Percentiles rank a stretch among this genome's conserved stretches.
Conservation (phyloP, 2,888 invertebrate genomes). For the Torymus tubicola region DNA sequence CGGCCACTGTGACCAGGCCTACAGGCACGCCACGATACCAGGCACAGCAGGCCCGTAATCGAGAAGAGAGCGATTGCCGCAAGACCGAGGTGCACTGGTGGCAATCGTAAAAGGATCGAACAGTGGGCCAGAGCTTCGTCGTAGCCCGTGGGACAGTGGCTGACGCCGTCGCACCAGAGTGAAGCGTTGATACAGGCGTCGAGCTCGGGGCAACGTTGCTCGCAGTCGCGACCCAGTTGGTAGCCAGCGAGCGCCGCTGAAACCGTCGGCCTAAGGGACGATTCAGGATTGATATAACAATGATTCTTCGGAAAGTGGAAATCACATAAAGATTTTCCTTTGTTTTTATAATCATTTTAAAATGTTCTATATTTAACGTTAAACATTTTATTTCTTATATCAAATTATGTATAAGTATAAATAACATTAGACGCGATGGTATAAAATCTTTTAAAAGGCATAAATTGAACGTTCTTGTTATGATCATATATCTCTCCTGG, state of each 20-base stretch:
- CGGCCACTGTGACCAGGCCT: conserved; percentile 84
- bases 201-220: conserved; percentile 75
- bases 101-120: conserved; percentile 86
- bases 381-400: too few species aligned
- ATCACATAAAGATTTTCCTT: too few species aligned
- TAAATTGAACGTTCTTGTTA: too few species aligned
- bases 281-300: too few species aligned
- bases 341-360: too few species aligned
- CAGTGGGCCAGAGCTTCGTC: conserved; percentile 89
- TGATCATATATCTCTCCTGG: too few species aligned
- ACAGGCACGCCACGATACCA: conserved; percentile 76
- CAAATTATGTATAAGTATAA: too few species aligned
- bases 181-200: conserved; percentile 75
- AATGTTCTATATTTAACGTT: too few species aligned
- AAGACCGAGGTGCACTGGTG: conserved; percentile 83
- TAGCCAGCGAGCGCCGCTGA: conserved; percentile 77
- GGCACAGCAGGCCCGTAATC: conserved; percentile 68
- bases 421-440: too few species aligned
- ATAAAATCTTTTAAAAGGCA: too few species aligned
- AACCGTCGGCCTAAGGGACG: conserved; percentile 65
- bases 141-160: conserved; percentile 78
- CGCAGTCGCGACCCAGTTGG: conserved; percentile 82
- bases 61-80: conserved; percentile 76
- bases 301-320: too few species aligned
- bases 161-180: conserved; percentile 77